These are phyloP conservation scores for Siphonodentalium dalli DNA, from an alignment of 2,888 invertebrate species.

Conservation along the genomic window DNA sequence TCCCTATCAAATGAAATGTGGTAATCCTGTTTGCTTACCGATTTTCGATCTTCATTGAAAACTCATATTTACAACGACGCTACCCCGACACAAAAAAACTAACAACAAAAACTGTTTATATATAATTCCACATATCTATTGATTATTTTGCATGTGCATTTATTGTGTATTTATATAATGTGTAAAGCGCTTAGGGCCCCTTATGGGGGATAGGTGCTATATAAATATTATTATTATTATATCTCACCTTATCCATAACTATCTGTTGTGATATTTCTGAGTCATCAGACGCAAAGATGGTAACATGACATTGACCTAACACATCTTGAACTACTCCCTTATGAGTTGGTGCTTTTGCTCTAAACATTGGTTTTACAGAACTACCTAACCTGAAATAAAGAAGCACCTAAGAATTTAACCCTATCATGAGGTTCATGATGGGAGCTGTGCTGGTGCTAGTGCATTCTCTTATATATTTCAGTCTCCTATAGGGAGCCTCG, in stretches of 20 bases:
- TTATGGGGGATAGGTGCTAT: too few species aligned
- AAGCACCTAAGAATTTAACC: too few species aligned
- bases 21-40: too few species aligned
- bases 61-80: not conserved
- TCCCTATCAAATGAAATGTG: too few species aligned
- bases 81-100: not conserved
- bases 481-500: too few species aligned
- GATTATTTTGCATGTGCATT: not conserved
- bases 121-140: not conserved
- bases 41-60: too few species aligned
- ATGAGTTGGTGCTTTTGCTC: constrained; percentile 60
- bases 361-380: constrained; percentile 57
- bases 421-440: too few species aligned
- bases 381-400: constrained; percentile 53
- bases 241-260: constrained; percentile 56
- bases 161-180: too few species aligned
- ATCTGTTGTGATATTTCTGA: constrained; percentile 51
- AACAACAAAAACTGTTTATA: not conserved
- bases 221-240: not conserved
- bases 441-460: too few species aligned
- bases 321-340: constrained; percentile 52
- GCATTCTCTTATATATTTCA: too few species aligned
- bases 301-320: constrained; percentile 58
- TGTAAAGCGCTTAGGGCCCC: too few species aligned
- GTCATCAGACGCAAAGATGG: constrained; percentile 48